Percentiles rank a stretch among this genome's conserved stretches.
Evolutionary conservation across 2,113 vertebrate species (phyloP).

Genomic region (Glaucomys volans): DNA sequence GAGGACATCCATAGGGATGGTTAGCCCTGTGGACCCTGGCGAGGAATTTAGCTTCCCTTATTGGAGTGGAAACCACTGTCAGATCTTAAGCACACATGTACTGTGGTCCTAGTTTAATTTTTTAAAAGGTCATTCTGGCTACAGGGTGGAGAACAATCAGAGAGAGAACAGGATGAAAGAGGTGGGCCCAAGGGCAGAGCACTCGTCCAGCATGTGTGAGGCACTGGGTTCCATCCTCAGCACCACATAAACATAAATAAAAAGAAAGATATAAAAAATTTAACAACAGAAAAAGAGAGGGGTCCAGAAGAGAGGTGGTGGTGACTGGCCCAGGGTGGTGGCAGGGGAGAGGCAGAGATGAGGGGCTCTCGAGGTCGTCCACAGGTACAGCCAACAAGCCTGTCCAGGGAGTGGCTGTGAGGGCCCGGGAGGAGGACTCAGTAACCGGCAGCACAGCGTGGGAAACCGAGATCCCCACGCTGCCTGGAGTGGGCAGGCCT

Average conservation of each 20-base stretch:
- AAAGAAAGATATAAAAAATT: no score
- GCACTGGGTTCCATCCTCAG: no score
- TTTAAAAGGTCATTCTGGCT: background rate
- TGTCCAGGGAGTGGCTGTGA: background rate
- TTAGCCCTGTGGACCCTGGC: background rate
- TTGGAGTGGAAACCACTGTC: background rate
- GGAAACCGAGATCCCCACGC: background rate
- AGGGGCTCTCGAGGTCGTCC: background rate
- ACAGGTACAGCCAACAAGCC: background rate
- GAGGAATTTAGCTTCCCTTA: no score
- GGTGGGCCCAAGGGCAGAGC: no score
- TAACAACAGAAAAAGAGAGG: no score
- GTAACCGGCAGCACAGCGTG: background rate
- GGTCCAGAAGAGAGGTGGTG: background rate
- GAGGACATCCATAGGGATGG: background rate
- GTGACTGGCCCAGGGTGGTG: background rate
- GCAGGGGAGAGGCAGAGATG: background rate
- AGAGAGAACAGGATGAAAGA: background rate
- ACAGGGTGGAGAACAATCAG: background rate
- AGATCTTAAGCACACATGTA: background rate
- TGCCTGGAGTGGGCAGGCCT: background rate
- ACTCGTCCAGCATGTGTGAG: no score
- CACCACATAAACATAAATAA: no score
- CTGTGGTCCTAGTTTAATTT: background rate
- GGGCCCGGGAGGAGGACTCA: background rate